A percentile compares a stretch with the other conserved stretches of the same genome.
Evolutionary conservation across 2,888 invertebrate genomes (phyloP).

Genomic region (Cancer borealis): DNA sequence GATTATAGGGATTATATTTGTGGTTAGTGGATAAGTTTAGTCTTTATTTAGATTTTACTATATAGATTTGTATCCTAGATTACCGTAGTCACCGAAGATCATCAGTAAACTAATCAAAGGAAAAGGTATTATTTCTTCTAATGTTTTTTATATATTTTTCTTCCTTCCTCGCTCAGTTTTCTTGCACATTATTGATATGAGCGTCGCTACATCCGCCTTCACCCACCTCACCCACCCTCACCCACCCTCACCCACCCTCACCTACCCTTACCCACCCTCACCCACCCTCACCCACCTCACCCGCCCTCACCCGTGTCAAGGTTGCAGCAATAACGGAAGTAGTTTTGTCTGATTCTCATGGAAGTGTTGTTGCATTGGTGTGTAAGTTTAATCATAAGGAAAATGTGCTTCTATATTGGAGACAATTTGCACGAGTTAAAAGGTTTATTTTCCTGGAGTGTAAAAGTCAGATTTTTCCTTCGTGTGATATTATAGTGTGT

Average conservation of each 20-base stretch:
- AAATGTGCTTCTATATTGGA: not conserved
- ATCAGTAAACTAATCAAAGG: not conserved
- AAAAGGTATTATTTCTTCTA: not conserved
- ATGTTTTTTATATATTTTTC: not conserved
- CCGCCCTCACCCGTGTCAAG: not conserved
- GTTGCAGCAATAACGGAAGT: not conserved
- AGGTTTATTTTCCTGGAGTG: not conserved
- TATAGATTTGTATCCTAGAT: not conserved
- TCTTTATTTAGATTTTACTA: no score
- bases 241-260: no score
- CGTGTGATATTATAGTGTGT: not conserved
- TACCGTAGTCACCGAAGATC: not conserved
- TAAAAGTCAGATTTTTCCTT: not conserved
- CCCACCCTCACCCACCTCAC: not conserved
- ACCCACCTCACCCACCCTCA: not conserved
- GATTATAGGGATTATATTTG: not conserved
- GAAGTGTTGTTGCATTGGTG: not conserved
- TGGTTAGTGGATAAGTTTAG: not conserved
- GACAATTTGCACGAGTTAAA: not conserved
- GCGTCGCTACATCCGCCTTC: not conserved
- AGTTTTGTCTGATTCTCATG: slow-evolving; percentile 8
- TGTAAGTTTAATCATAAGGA: not conserved
- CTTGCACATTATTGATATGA: not conserved
- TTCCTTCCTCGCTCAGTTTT: not conserved
- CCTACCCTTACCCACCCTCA: no score